These are phyloP conservation scores for Enteromius argenteus DNA, from an alignment of 2,797 vertebrate species.

Conservation along the genomic window DNA sequence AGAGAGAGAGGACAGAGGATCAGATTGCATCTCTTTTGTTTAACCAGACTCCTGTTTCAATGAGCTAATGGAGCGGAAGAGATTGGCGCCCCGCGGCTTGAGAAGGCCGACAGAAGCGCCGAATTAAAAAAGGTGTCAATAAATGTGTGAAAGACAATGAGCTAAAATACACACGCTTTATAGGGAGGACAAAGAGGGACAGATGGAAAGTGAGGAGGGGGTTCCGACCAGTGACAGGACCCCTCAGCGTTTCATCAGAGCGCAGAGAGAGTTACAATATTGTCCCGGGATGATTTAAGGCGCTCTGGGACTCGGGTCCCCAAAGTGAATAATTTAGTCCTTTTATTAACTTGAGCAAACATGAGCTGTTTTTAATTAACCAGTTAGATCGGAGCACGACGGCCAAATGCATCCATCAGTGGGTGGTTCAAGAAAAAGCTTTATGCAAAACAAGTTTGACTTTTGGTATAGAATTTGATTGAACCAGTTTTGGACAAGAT, in stretches of 20 bases:
- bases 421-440: conserved; percentile 25
- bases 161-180: conserved; percentile 79
- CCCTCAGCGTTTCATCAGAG: conserved; percentile 77
- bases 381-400: conserved; percentile 64
- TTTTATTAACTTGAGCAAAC: conserved; percentile 84
- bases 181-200: conserved; percentile 81
- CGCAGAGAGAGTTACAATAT: conserved; percentile 78
- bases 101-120: conserved; percentile 81
- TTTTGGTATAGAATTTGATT: neutral
- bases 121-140: conserved; percentile 82
- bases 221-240: conserved; percentile 73
- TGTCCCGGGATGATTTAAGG: conserved; percentile 77
- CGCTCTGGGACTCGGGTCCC: conserved; percentile 74
- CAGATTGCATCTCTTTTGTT: conserved; percentile 86
- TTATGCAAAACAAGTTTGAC: conserved; percentile 14
- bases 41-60: conserved; percentile 84
- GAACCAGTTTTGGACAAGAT: neutral
- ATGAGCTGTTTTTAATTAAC: conserved; percentile 83
- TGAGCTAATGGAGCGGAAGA: conserved; percentile 96
- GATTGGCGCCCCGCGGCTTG: conserved; percentile 77
- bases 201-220: conserved; percentile 83
- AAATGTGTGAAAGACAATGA: conserved; percentile 86
- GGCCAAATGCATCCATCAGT: conserved; percentile 48
- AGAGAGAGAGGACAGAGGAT: conserved; percentile 63
- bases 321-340: conserved; percentile 81